Percentiles rank a stretch among this genome's conserved stretches.
Evolutionary conservation across 1,140 invertebrate species (phyloP).

Genomic region (Nautilus pompilius): DNA sequence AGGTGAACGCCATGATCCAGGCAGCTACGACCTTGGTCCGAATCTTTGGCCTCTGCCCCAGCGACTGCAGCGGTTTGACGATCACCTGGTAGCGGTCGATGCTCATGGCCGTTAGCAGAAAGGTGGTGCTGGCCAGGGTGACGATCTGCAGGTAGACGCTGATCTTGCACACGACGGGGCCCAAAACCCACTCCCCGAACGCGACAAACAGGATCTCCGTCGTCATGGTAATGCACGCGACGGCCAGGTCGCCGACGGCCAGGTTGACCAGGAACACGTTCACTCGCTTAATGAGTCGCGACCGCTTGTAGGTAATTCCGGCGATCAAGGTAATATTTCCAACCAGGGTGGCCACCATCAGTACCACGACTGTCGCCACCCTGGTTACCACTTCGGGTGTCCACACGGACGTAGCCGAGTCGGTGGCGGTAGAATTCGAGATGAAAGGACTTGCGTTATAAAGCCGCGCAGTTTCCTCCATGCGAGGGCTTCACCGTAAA

Average conservation of each 20-base stretch:
- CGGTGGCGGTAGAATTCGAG: too few species aligned
- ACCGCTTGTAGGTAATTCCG: conserved; percentile 35
- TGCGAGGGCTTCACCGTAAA: too few species aligned
- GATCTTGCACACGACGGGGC: conserved; percentile 55
- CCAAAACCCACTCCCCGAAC: conserved; percentile 56
- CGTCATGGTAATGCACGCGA: conserved; percentile 57
- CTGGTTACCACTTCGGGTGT: conserved; percentile 44
- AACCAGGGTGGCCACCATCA: conserved; percentile 47
- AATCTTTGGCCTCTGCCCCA: conserved; percentile 33
- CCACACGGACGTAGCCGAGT: conserved; percentile 22
- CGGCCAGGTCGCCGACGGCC: conserved; percentile 56
- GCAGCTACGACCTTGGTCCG: conserved; percentile 49
- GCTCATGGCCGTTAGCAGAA: conserved; percentile 56
- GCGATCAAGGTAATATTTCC: conserved; percentile 45
- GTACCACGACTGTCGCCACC: conserved; percentile 45
- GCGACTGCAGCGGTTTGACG: conserved; percentile 44
- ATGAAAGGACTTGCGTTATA: too few species aligned
- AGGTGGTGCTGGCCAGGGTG: conserved; percentile 55
- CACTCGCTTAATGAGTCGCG: conserved; percentile 40
- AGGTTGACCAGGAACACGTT: conserved; percentile 54
- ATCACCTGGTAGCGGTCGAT: conserved; percentile 55
- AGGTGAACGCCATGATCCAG: conserved; percentile 56
- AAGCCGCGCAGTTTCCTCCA: too few species aligned
- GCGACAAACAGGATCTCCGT: conserved; percentile 55
- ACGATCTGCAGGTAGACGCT: conserved; percentile 56